phyloP scores from a whole-genome alignment of 2,797 vertebrate genomes.

The Ceryle rudis region DNA sequence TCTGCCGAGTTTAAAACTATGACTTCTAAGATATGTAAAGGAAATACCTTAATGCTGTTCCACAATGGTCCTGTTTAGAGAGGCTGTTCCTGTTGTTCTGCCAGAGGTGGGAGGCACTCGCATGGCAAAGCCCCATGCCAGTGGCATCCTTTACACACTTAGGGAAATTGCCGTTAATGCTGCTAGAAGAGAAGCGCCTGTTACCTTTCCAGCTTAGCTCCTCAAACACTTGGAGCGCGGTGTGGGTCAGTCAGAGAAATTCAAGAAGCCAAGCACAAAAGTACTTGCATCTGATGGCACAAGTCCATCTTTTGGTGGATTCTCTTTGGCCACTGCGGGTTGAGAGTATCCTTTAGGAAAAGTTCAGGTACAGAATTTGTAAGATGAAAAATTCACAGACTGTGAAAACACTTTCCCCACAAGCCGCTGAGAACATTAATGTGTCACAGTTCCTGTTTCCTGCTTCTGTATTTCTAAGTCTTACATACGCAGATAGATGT shows the following conservation, averaged over 20 bases:
- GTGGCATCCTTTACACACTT: not conserved
- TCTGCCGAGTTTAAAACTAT: not conserved
- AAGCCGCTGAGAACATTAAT: not conserved
- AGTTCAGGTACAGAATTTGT: not conserved
- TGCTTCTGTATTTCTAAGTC: not conserved
- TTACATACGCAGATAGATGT: not conserved
- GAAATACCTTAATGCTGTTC: not conserved
- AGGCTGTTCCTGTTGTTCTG: not conserved
- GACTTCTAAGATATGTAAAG: not conserved
- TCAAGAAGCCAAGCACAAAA: not conserved
- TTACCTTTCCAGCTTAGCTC: not conserved
- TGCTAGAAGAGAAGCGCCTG: not conserved
- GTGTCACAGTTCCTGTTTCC: not conserved
- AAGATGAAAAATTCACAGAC: not conserved
- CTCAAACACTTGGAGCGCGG: not conserved
- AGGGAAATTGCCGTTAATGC: fast-evolving
- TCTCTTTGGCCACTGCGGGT: not conserved
- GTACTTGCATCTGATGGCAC: not conserved
- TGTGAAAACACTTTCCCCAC: not conserved
- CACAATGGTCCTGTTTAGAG: not conserved
- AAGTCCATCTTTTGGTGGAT: not conserved
- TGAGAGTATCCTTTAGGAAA: not conserved
- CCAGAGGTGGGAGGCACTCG: not conserved
- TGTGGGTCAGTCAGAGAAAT: not conserved
- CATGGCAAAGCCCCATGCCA: not conserved